Conservation (phyloP, 2,113 vertebrate genomes). For the Apteryx owenii region DNA sequence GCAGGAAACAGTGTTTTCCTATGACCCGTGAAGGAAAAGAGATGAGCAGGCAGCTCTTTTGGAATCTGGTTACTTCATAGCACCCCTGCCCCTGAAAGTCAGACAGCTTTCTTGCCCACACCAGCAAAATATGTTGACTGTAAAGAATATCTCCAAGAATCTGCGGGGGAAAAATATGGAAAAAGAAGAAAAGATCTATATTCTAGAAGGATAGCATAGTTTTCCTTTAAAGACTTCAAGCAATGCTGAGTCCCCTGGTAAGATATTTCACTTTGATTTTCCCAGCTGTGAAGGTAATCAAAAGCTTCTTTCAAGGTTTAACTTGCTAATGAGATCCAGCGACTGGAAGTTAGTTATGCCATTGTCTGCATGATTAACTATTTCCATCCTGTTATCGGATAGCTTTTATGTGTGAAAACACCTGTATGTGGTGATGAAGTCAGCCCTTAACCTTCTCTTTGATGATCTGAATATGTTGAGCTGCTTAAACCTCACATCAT, state of each 20-base stretch:
- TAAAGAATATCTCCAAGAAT: neutral
- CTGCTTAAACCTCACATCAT: neutral
- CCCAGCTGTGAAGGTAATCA: constrained; percentile 56
- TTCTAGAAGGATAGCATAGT: neutral
- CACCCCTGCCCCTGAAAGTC: neutral
- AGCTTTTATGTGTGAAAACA: constrained; percentile 48
- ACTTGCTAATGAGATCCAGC: constrained; percentile 63
- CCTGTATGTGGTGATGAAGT: neutral
- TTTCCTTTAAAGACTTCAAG: constrained; percentile 40
- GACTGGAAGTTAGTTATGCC: constrained; percentile 52
- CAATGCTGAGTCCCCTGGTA: constrained; percentile 21
- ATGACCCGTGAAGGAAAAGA: neutral
- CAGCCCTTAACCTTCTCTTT: constrained; percentile 16
- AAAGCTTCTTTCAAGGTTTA: constrained; percentile 65
- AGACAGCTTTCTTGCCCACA: neutral
- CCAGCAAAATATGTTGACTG: neutral
- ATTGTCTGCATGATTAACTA: constrained; percentile 62
- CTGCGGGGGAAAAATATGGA: neutral
- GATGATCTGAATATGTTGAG: neutral
- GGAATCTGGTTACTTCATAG: neutral
- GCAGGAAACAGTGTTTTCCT: neutral
- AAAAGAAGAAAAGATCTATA: neutral
- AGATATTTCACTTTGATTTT: constrained; percentile 61
- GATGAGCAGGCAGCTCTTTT: neutral
- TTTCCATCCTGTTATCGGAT: constrained; percentile 38